Evolutionary conservation across 2,888 invertebrate species (phyloP).

Genomic region (Volucella inflata): DNA sequence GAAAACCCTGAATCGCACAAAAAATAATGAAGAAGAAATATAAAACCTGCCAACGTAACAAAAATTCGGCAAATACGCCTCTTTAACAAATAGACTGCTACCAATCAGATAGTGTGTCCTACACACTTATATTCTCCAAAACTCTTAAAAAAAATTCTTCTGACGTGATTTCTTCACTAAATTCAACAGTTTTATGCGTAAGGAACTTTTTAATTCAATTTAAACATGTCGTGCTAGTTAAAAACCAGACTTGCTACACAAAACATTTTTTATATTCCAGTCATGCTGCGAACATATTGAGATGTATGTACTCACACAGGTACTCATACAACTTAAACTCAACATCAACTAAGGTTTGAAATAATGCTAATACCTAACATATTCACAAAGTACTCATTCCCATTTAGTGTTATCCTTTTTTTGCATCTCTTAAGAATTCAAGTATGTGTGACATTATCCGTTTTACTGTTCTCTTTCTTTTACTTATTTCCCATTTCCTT

Average conservation of each 20-base stretch:
- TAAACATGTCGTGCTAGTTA: conserved; percentile 25
- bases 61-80: no score
- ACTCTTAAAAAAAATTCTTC: not conserved
- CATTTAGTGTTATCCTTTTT: conserved; percentile 38
- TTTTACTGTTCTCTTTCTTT: conserved; percentile 36
- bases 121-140: no score
- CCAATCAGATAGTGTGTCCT: no score
- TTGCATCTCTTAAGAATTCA: conserved; percentile 42
- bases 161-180: conserved; percentile 32
- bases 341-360: not conserved
- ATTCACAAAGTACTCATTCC: conserved; percentile 13
- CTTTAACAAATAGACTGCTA: no score
- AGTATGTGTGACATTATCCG: conserved; percentile 63
- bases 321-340: not conserved
- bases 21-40: no score
- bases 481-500: conserved; percentile 2
- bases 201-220: conserved; percentile 40
- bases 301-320: no score
- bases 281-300: no score
- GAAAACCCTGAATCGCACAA: no score
- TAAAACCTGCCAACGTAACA: no score
- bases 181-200: conserved; percentile 2
- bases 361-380: conserved; percentile 24
- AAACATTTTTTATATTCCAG: no score
- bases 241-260: not conserved